These are phyloP conservation scores for Pteromalus puparum DNA, from an alignment of 1,140 invertebrate genomes.

Conservation along the genomic window DNA sequence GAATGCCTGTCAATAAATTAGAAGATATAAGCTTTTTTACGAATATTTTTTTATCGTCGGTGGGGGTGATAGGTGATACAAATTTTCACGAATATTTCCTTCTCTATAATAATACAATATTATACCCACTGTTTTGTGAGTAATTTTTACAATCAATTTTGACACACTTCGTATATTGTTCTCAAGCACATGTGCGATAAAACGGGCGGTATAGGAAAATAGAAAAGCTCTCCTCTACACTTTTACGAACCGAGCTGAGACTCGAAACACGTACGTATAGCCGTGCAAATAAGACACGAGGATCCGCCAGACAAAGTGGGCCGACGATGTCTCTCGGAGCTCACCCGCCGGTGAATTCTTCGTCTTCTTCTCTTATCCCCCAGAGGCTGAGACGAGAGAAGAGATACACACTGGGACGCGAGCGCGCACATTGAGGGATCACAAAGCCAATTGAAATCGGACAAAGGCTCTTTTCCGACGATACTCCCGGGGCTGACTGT, in stretches of 20 bases:
- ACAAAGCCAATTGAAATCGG: slow-evolving; percentile 53
- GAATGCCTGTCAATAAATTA: slow-evolving; percentile 12
- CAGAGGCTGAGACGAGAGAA: neutral
- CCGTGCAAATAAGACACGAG: slow-evolving; percentile 26
- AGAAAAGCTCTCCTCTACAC: slow-evolving; percentile 24
- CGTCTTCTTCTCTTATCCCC: slow-evolving; percentile 16
- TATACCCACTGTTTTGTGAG: no score
- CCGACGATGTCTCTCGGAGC: slow-evolving; percentile 19
- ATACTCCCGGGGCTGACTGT: slow-evolving; percentile 43
- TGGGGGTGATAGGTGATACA: no score
- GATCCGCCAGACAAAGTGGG: neutral
- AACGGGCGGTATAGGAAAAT: slow-evolving; percentile 15
- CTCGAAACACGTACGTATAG: slow-evolving; percentile 8
- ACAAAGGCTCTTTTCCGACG: slow-evolving; percentile 56
- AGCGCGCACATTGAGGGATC: slow-evolving; percentile 9
- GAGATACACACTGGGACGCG: slow-evolving; percentile 4
- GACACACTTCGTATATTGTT: no score
- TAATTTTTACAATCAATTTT: no score
- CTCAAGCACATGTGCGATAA: no score
- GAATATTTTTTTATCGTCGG: neutral
- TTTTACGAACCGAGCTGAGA: slow-evolving; percentile 19
- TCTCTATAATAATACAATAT: no score
- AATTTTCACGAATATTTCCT: no score
- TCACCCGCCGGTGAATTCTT: neutral
- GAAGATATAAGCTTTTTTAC: neutral